Percentiles rank a stretch among this genome's conserved stretches.
Conservation (phyloP, 2,888 invertebrate genomes). For the Orthosia gothica region DNA sequence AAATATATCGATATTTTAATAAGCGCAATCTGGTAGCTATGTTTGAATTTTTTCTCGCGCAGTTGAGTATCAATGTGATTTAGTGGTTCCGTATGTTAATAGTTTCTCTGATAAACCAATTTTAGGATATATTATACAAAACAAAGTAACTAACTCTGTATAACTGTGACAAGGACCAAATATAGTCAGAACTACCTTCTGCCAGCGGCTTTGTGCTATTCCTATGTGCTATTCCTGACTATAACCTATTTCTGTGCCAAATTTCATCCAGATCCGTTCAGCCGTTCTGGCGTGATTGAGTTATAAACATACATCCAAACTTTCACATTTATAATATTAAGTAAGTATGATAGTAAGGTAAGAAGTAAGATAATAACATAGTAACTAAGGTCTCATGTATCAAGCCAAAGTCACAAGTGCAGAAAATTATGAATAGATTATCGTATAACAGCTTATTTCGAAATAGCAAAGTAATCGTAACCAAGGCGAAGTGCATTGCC, state of each 20-base stretch:
- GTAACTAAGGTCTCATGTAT: neutral
- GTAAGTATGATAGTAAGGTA: too few relatives aligned
- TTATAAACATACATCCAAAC: too few relatives aligned
- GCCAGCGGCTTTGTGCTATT: too few relatives aligned
- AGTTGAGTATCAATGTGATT: conserved; percentile 44
- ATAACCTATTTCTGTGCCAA: too few relatives aligned
- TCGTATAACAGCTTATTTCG: neutral
- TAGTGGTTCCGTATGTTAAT: conserved; percentile 19
- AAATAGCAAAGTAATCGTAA: conserved; percentile 17
- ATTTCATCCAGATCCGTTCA: too few relatives aligned
- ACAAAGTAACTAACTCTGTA: too few relatives aligned
- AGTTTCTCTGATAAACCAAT: neutral
- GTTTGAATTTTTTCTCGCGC: conserved; percentile 1
- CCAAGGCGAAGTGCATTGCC: conserved; percentile 43
- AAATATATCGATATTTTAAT: neutral
- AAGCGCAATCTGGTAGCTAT: neutral
- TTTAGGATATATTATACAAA: neutral
- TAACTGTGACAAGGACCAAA: neutral
- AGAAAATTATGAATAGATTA: conserved; percentile 11
- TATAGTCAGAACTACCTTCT: neutral
- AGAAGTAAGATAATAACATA: neutral
- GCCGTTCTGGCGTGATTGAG: too few relatives aligned
- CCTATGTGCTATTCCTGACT: too few relatives aligned
- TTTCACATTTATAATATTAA: too few relatives aligned
- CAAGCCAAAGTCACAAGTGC: neutral